Percentiles rank a stretch among this genome's conserved stretches.
phyloP scores from a whole-genome alignment of 1,140 invertebrate genomes.

The Platyura marginata region DNA sequence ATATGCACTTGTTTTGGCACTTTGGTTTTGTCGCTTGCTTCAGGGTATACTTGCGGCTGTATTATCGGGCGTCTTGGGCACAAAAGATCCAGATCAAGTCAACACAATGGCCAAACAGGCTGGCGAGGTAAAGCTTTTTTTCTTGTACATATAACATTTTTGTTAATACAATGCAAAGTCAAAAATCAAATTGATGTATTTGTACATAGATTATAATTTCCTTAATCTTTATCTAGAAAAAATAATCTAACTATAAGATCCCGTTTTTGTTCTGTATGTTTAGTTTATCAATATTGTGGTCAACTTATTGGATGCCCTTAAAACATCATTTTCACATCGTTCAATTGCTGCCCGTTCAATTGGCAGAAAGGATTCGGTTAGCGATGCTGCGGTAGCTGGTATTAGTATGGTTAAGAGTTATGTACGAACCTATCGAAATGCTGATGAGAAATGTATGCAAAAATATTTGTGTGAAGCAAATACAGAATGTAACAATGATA shows the following conservation, averaged over 20 bases:
- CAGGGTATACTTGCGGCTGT: conserved; percentile 77
- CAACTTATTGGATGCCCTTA: conserved; percentile 72
- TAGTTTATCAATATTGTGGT: conserved; percentile 84
- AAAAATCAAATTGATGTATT: too few relatives aligned
- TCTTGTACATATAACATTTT: too few relatives aligned
- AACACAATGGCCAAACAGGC: conserved; percentile 82
- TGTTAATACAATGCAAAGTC: too few relatives aligned
- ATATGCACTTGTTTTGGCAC: not conserved
- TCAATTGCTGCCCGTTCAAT: conserved; percentile 61
- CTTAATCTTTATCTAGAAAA: too few relatives aligned
- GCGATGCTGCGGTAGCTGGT: conserved; percentile 66
- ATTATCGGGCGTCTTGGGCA: conserved; percentile 69
- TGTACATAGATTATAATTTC: too few relatives aligned
- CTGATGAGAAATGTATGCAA: conserved; percentile 59
- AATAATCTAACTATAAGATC: too few relatives aligned
- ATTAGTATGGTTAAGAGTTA: conserved; percentile 79
- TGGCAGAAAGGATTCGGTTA: conserved; percentile 66
- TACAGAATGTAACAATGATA: conserved; percentile 64
- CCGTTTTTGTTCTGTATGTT: conserved; percentile 10
- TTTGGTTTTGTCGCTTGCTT: not conserved
- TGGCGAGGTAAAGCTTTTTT: conserved; percentile 79
- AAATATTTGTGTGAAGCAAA: conserved; percentile 77
- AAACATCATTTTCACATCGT: conserved; percentile 78
- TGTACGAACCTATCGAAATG: conserved; percentile 60
- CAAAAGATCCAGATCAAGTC: conserved; percentile 73